These are phyloP conservation scores for Folsomia manolachei DNA, from an alignment of 2,888 invertebrate genomes.

Conservation along the genomic window DNA sequence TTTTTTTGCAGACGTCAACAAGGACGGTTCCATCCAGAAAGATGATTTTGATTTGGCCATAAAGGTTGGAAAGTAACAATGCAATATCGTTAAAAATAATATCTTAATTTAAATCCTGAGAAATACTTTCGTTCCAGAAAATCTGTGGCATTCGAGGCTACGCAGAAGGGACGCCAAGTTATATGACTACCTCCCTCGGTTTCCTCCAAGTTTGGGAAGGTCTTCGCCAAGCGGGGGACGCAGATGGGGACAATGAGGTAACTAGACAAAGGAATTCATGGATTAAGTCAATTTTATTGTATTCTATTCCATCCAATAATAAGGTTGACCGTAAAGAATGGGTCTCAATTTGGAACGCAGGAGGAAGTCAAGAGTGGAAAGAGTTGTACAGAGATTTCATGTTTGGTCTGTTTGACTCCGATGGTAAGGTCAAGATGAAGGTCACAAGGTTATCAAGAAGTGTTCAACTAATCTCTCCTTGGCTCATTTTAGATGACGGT, in stretches of 20 bases:
- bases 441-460: no score
- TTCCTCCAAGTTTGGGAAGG: slow-evolving; percentile 88
- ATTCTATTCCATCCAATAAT: no score
- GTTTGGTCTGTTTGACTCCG: slow-evolving; percentile 87
- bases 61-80: no score
- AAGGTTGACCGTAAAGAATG: slow-evolving; percentile 87
- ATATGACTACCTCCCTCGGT: slow-evolving; percentile 73
- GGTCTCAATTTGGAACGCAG: slow-evolving; percentile 84
- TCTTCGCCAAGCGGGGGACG: slow-evolving; percentile 75
- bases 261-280: slow-evolving; percentile 51
- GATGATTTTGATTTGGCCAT: slow-evolving; percentile 83
- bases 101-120: slow-evolving; percentile 8
- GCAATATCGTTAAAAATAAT: neutral
- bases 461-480: neutral
- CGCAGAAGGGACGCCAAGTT: slow-evolving; percentile 71
- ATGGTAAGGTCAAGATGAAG: slow-evolving; percentile 63
- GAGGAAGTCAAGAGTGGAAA: slow-evolving; percentile 79
- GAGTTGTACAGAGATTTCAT: slow-evolving; percentile 84
- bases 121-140: slow-evolving; percentile 67
- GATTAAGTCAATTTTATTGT: slow-evolving; percentile 7
- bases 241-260: slow-evolving; percentile 83
- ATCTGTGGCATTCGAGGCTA: slow-evolving; percentile 81
- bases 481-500: slow-evolving; percentile 65
- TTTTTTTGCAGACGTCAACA: no score
- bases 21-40: slow-evolving; percentile 77